These are phyloP conservation scores for Augochlorella aurata DNA, from an alignment of 2,888 invertebrate genomes.

Conservation along the genomic window DNA sequence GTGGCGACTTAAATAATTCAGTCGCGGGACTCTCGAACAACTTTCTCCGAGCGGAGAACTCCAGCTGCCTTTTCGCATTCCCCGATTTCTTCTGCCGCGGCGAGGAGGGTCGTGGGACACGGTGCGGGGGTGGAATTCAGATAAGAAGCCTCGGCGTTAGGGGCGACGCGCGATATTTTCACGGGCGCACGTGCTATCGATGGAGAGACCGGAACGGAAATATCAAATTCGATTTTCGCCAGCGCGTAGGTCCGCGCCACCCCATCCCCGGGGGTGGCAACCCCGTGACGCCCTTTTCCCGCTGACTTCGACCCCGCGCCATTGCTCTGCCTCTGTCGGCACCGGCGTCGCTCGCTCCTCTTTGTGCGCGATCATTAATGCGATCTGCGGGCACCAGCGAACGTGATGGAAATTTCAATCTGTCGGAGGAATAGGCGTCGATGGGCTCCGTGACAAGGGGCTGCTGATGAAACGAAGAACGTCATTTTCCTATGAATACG, in stretches of 20 bases:
- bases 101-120: slow-evolving; percentile 11
- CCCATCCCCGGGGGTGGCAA: background rate
- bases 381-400: slow-evolving; percentile 45
- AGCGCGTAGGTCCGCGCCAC: background rate
- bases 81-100: slow-evolving; percentile 25
- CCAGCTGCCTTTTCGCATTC: slow-evolving; percentile 64
- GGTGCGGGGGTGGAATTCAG: slow-evolving; percentile 42
- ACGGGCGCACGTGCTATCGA: slow-evolving; percentile 66
- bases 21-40: slow-evolving; percentile 64
- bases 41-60: slow-evolving; percentile 55
- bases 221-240: slow-evolving; percentile 71
- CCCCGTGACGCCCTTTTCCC: slow-evolving; percentile 27
- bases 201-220: slow-evolving; percentile 68
- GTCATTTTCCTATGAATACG: slow-evolving; percentile 54
- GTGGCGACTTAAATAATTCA: slow-evolving; percentile 76
- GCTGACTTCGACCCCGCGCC: slow-evolving; percentile 7
- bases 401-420: slow-evolving; percentile 66
- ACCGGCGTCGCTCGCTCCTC: slow-evolving; percentile 27
- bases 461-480: slow-evolving; percentile 49
- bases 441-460: slow-evolving; percentile 16
- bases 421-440: slow-evolving; percentile 10
- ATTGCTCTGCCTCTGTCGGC: background rate
- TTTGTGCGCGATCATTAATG: slow-evolving; percentile 59
- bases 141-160: slow-evolving; percentile 62
- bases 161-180: slow-evolving; percentile 52